Percentiles rank a stretch among this genome's conserved stretches.
Conservation (phyloP, 2,113 vertebrate species). For the Leuciscus idus region DNA sequence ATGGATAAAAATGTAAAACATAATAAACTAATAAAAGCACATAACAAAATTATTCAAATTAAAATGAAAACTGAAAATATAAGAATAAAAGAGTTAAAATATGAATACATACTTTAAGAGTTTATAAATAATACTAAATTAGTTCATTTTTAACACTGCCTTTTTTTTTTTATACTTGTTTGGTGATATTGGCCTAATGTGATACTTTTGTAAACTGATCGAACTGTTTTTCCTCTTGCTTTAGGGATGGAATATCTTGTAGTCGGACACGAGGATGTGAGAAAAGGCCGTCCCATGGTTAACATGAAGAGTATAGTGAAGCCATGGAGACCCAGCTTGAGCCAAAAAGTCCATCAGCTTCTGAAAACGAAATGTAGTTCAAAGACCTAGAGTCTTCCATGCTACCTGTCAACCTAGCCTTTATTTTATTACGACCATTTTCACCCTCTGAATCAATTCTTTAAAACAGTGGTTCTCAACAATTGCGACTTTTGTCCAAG, state of each 20-base stretch:
- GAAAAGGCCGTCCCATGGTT: slow-evolving; percentile 85
- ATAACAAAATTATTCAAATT: too few species aligned
- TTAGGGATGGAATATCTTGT: slow-evolving; percentile 88
- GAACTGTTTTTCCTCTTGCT: not conserved
- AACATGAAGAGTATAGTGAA: slow-evolving; percentile 99
- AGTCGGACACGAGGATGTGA: slow-evolving; percentile 88
- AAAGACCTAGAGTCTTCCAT: slow-evolving; percentile 49
- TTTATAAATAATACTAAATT: not conserved
- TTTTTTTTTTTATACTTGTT: not conserved
- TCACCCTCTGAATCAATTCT: not conserved
- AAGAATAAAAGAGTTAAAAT: too few species aligned
- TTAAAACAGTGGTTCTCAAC: not conserved
- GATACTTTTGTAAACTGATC: not conserved
- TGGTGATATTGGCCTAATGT: not conserved
- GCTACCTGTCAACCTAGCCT: not conserved
- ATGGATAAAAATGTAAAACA: too few species aligned
- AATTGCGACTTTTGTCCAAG: not conserved
- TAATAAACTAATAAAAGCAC: too few species aligned
- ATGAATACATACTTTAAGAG: not conserved
- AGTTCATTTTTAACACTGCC: not conserved
- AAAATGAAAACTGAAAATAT: too few species aligned
- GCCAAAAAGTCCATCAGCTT: slow-evolving; percentile 88
- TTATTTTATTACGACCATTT: not conserved
- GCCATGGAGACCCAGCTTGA: slow-evolving; percentile 88
- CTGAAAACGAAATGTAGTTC: slow-evolving; percentile 89